Conservation (phyloP, 2,888 invertebrate species). For the Physocephala rufipes region DNA sequence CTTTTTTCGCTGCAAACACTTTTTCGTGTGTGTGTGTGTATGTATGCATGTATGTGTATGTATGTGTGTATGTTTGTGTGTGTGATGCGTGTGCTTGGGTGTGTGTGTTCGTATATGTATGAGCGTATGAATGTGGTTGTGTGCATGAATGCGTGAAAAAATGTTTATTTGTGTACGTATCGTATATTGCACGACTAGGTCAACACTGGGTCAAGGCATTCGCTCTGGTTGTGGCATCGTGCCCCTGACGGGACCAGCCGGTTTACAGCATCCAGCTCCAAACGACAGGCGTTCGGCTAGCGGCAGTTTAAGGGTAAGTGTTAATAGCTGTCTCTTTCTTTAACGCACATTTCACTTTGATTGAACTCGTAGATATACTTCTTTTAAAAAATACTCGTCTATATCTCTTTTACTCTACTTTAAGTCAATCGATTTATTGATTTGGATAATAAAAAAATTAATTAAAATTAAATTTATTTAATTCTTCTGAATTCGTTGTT, state of each 20-base stretch:
- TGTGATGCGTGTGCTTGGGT: slow-evolving; percentile 16
- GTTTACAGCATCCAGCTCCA: slow-evolving; percentile 65
- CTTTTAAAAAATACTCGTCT: not conserved
- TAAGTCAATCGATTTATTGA: not conserved
- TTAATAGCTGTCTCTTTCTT: slow-evolving; percentile 31
- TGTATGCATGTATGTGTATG: slow-evolving; percentile 20
- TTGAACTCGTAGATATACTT: slow-evolving; percentile 8
- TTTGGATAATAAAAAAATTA: not conserved
- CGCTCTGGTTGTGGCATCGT: slow-evolving; percentile 66
- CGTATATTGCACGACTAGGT: slow-evolving; percentile 56
- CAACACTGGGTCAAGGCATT: slow-evolving; percentile 67
- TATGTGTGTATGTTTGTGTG: slow-evolving; percentile 26
- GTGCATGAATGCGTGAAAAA: slow-evolving; percentile 10
- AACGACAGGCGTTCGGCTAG: slow-evolving; percentile 63
- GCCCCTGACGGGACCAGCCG: slow-evolving; percentile 65
- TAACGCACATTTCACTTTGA: slow-evolving; percentile 12
- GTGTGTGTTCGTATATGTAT: slow-evolving; percentile 17
- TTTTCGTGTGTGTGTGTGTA: not conserved
- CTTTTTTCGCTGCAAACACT: no score
- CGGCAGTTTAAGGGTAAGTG: slow-evolving; percentile 65
- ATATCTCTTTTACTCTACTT: not conserved
- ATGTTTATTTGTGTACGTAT: slow-evolving; percentile 28
- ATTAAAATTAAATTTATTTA: no score
- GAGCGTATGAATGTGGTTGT: slow-evolving; percentile 24
- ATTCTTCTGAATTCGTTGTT: no score